Conservation (phyloP, 1,140 invertebrate genomes). For the Chelonus insularis region DNA sequence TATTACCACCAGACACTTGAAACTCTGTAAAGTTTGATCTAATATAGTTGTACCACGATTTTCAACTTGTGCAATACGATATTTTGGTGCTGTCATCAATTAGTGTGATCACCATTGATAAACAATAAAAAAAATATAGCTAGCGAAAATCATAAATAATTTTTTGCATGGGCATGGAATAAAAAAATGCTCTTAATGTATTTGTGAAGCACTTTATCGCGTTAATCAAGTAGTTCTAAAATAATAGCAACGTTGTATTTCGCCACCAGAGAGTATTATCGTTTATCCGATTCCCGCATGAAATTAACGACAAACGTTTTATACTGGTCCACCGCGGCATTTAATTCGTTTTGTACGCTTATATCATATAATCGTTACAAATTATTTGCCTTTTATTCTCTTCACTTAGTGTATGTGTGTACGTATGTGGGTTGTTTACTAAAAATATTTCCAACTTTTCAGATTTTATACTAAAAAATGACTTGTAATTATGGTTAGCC, state of each 20-base stretch:
- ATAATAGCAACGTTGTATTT: neutral
- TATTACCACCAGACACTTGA: constrained; percentile 30
- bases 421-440: neutral
- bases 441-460: neutral
- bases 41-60: constrained; percentile 42
- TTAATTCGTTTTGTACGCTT: constrained; percentile 22
- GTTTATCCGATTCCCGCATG: neutral
- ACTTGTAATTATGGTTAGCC: constrained; percentile 23
- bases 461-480: constrained; percentile 24
- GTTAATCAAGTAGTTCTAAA: neutral
- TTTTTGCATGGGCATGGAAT: too few relatives aligned
- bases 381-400: too few relatives aligned
- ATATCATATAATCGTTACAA: constrained; percentile 17
- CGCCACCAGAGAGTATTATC: constrained; percentile 12
- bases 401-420: too few relatives aligned
- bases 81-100: constrained; percentile 10
- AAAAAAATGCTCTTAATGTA: too few relatives aligned
- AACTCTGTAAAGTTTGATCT: neutral
- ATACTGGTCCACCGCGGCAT: constrained; percentile 14
- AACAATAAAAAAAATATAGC: too few relatives aligned
- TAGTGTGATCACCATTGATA: too few relatives aligned
- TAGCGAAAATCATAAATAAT: too few relatives aligned
- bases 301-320: constrained; percentile 30
- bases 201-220: neutral
- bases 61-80: constrained; percentile 46